phyloP scores from a whole-genome alignment of 2,797 vertebrate genomes.

The Todus mexicanus region DNA sequence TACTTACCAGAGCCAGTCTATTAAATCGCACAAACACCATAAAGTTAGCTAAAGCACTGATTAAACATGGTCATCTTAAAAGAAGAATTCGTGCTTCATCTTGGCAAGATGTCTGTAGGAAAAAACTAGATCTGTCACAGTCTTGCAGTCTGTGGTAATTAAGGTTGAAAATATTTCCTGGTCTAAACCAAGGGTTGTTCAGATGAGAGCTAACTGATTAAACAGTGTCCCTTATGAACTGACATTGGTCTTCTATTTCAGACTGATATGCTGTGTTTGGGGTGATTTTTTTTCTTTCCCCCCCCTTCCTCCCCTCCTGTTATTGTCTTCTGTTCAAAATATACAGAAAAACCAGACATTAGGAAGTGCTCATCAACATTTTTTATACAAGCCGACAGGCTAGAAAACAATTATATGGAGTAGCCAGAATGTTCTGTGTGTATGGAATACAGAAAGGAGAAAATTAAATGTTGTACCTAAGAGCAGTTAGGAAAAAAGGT shows the following conservation, averaged over 20 bases:
- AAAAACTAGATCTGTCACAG: constrained; percentile 68
- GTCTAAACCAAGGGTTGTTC: constrained; percentile 56
- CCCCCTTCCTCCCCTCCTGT: too few relatives aligned
- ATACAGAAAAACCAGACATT: neutral
- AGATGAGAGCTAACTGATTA: constrained; percentile 64
- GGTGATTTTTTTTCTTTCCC: too few relatives aligned
- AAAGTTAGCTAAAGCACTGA: constrained; percentile 66
- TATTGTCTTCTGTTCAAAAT: too few relatives aligned
- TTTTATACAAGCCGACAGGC: neutral
- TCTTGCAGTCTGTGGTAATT: constrained; percentile 70
- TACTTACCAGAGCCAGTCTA: neutral
- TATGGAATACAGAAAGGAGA: neutral
- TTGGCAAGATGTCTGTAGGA: constrained; percentile 64
- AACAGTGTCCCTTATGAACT: constrained; percentile 49
- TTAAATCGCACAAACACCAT: constrained; percentile 38
- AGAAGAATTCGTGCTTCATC: constrained; percentile 49
- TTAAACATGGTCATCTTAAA: constrained; percentile 63
- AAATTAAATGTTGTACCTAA: neutral
- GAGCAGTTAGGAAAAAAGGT: neutral
- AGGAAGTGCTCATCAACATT: neutral
- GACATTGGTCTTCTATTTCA: constrained; percentile 39
- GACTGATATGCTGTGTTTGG: neutral
- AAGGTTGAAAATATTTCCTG: constrained; percentile 68
- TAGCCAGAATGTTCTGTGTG: neutral
- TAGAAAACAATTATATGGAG: neutral